Evolutionary conservation across 2,113 vertebrate species (phyloP).

Genomic region (Numida meleagris): DNA sequence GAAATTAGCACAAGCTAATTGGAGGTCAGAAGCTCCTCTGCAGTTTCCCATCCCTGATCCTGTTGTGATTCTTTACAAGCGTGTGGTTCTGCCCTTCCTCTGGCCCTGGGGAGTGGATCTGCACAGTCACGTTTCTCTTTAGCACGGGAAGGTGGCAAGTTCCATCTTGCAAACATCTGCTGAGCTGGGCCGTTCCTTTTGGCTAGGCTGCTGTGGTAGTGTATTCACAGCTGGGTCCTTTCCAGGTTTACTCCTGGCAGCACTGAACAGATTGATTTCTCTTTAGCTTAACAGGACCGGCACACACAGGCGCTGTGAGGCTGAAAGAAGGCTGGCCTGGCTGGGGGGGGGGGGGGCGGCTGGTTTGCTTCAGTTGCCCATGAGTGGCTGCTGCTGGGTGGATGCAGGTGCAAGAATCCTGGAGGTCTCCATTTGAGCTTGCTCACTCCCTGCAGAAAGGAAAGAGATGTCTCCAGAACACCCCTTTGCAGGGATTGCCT

Average conservation of each 20-base stretch:
- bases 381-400: background rate
- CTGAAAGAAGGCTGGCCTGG: background rate
- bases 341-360: background rate
- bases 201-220: background rate
- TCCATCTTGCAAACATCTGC: constrained; percentile 14
- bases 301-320: background rate
- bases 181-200: background rate
- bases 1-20: background rate
- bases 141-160: background rate
- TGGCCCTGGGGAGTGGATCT: accelerated
- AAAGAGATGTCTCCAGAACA: background rate
- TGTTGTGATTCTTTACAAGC: background rate
- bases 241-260: constrained; percentile 24
- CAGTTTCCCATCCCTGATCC: background rate
- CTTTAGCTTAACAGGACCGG: background rate
- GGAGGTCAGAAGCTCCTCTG: background rate
- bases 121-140: background rate
- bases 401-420: background rate
- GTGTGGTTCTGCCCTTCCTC: background rate
- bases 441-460: background rate
- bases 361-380: background rate
- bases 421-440: background rate
- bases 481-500: background rate
- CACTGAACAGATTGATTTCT: background rate
- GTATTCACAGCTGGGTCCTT: background rate